A percentile compares a stretch with the other conserved stretches of the same genome.
Conservation (phyloP, 2,113 vertebrate species). For the Siphamia tubifer region DNA sequence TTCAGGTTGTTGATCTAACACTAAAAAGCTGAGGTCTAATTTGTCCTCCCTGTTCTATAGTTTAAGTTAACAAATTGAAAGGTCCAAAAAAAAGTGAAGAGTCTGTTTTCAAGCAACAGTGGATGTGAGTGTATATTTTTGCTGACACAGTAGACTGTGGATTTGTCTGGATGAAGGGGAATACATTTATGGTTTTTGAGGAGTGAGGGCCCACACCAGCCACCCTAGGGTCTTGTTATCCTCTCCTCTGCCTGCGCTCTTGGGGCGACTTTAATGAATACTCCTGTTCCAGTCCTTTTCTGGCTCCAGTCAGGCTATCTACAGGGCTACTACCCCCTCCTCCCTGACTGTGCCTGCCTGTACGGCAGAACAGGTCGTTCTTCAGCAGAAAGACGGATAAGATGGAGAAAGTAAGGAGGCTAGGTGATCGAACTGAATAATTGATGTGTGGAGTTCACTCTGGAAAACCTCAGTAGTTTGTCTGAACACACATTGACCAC, state of each 20-base stretch:
- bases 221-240: conserved; percentile 81
- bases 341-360: conserved; percentile 18
- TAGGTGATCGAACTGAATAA: conserved; percentile 74
- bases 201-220: conserved; percentile 67
- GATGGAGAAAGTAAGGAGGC: conserved; percentile 53
- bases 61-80: conserved; percentile 22
- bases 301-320: conserved; percentile 71
- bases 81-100: conserved; percentile 31
- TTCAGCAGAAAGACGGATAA: conserved; percentile 32
- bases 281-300: conserved; percentile 70
- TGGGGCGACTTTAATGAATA: conserved; percentile 76
- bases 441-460: conserved; percentile 62
- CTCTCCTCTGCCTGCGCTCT: conserved; percentile 72
- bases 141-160: conserved; percentile 69
- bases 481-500: conserved; percentile 49
- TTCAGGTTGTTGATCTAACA: not conserved
- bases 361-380: conserved; percentile 39
- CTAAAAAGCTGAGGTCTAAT: not conserved
- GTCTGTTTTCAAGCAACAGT: conserved; percentile 30
- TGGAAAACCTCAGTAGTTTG: conserved; percentile 58
- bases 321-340: conserved; percentile 42
- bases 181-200: conserved; percentile 77
- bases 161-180: conserved; percentile 73
- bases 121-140: conserved; percentile 33
- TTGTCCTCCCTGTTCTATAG: conserved; percentile 1